These are phyloP conservation scores for Hippasteria phrygiana DNA, from an alignment of 53 echinoderm and acorn worm genomes.

Conservation along the genomic window DNA sequence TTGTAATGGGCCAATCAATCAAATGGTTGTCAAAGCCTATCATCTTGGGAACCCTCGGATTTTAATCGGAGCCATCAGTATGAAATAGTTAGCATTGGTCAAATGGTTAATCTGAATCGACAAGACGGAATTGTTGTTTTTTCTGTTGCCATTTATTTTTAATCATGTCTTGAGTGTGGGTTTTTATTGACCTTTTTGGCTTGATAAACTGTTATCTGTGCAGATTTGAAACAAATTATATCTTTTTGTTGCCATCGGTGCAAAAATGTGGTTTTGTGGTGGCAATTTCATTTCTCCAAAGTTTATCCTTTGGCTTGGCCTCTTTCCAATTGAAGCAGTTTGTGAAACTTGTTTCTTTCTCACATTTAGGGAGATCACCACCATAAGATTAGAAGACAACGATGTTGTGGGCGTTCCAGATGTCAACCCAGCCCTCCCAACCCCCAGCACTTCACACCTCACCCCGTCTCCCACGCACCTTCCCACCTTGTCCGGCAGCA, in stretches of 20 bases:
- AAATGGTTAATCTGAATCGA: neutral
- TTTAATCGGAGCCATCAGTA: neutral
- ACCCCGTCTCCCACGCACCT: slow-evolving; percentile 66
- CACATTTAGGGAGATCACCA: slow-evolving; percentile 78
- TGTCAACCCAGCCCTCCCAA: slow-evolving; percentile 88
- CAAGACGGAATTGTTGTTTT: neutral
- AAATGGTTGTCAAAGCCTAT: neutral
- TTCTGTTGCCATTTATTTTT: neutral
- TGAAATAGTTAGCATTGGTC: neutral
- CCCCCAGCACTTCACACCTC: slow-evolving; percentile 83
- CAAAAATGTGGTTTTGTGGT: too few species aligned
- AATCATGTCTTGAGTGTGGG: neutral
- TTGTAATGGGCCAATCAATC: neutral
- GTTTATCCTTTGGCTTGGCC: too few species aligned
- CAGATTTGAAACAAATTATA: too few species aligned
- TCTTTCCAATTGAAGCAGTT: too few species aligned
- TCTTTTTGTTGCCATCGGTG: too few species aligned
- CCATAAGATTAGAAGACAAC: slow-evolving; percentile 77
- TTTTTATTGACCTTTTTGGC: too few species aligned
- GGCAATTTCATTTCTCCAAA: too few species aligned
- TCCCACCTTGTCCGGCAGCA: slow-evolving; percentile 8
- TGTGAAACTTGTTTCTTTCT: neutral
- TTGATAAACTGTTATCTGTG: too few species aligned
- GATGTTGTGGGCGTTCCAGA: slow-evolving; percentile 91
- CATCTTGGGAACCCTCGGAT: neutral